Conservation (phyloP, 2,113 vertebrate species). For the Pyrgilauda ruficollis region DNA sequence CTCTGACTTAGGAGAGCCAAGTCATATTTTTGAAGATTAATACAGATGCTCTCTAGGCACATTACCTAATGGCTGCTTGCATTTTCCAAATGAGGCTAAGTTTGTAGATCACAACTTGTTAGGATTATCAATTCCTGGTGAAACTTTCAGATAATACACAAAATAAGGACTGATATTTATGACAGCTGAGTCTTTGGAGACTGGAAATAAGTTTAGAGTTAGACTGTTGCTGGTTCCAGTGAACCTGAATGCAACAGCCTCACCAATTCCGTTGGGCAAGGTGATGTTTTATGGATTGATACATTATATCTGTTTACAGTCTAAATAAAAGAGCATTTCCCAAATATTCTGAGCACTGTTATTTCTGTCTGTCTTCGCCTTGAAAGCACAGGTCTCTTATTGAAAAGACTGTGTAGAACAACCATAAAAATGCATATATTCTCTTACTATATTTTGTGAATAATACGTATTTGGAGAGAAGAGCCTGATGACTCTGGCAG, state of each 20-base stretch:
- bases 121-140: background rate
- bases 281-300: background rate
- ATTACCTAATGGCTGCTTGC: background rate
- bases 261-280: background rate
- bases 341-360: fast-evolving
- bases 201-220: background rate
- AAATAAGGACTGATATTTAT: background rate
- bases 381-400: background rate
- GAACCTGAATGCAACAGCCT: background rate
- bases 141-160: background rate
- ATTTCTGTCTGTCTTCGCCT: background rate
- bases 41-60: background rate
- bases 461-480: background rate
- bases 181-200: background rate
- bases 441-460: background rate
- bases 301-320: background rate
- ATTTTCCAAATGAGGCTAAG: background rate
- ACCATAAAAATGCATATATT: background rate
- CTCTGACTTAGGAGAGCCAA: background rate
- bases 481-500: background rate
- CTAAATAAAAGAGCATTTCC: background rate
- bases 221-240: background rate
- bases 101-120: background rate
- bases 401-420: background rate
- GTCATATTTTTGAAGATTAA: background rate